phyloP scores from a whole-genome alignment of 2,888 invertebrate genomes.

The Incurvaria masculella region DNA sequence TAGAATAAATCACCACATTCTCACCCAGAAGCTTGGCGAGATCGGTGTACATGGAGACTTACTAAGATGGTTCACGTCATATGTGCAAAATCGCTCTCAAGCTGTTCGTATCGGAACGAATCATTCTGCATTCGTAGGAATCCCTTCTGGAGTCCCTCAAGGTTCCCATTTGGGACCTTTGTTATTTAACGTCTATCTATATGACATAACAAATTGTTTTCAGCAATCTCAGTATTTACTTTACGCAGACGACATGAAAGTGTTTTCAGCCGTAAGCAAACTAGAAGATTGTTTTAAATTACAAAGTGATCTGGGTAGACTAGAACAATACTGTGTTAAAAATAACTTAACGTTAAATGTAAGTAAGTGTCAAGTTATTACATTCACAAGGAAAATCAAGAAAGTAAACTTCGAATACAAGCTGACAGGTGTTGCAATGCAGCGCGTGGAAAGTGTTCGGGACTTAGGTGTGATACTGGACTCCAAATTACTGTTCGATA shows the following conservation, averaged over 20 bases:
- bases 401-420: background rate
- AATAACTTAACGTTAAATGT: background rate
- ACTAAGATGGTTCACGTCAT: slow-evolving; percentile 2
- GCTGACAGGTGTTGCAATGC: background rate
- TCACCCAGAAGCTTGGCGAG: background rate
- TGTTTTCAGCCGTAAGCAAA: background rate
- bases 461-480: background rate
- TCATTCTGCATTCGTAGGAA: background rate
- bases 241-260: slow-evolving; percentile 4
- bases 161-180: slow-evolving; percentile 3
- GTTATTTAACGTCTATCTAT: background rate
- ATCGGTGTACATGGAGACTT: slow-evolving; percentile 2
- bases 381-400: background rate
- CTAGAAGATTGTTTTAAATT: background rate
- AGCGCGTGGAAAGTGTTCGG: background rate
- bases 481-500: background rate
- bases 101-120: background rate
- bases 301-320: background rate
- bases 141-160: slow-evolving; percentile 4
- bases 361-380: background rate
- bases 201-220: background rate
- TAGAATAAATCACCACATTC: background rate
- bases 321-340: background rate
- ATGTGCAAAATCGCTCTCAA: background rate
- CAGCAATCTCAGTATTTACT: background rate